Evolutionary conservation across 2,888 invertebrate species (phyloP).

Genomic region (Idaea aversata): DNA sequence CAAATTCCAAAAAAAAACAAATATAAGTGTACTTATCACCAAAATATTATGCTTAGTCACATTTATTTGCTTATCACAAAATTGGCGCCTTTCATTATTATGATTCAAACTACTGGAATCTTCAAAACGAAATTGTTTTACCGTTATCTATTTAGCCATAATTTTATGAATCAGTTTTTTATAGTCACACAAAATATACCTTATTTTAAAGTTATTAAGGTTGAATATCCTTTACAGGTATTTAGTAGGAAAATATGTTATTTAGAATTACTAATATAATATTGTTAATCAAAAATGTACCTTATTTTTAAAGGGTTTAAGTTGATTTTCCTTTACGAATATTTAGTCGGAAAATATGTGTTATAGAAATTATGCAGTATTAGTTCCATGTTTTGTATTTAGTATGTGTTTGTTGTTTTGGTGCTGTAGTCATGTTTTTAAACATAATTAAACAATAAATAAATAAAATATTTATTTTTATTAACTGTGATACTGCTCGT

Average conservation of each 20-base stretch:
- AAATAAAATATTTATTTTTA: too few species aligned
- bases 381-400: neutral
- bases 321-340: neutral
- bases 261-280: too few species aligned
- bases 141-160: neutral
- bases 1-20: neutral
- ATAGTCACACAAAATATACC: neutral
- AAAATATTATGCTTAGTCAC: neutral
- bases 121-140: neutral
- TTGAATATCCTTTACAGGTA: neutral
- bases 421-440: neutral
- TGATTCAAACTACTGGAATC: neutral
- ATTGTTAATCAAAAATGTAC: neutral
- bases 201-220: neutral
- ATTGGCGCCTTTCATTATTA: neutral
- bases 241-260: neutral
- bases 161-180: neutral
- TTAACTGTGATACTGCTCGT: too few species aligned
- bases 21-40: neutral
- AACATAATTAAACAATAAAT: too few species aligned
- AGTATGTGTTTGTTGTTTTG: neutral
- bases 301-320: neutral
- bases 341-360: neutral
- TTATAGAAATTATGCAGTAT: too few species aligned
- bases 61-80: neutral